These are phyloP conservation scores for Cliona cf. orientalis DNA, from an alignment of 37 sponge, comb jelly and placozoan genomes.

Conservation along the genomic window DNA sequence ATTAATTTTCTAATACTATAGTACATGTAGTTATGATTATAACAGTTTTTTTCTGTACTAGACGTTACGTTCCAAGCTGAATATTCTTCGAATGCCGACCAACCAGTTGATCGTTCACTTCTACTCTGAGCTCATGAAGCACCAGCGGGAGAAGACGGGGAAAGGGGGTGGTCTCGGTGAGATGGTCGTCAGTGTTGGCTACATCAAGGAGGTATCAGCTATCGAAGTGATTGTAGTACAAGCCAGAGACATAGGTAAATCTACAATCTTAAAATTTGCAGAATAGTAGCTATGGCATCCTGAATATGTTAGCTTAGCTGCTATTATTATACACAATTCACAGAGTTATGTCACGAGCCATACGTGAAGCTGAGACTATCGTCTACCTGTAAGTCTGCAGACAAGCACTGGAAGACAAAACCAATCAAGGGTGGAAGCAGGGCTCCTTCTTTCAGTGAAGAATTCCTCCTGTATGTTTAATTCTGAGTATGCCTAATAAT, in stretches of 20 bases:
- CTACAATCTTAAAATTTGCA: too few species aligned
- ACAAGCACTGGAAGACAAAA: neutral
- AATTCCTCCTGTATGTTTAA: conserved; percentile 55
- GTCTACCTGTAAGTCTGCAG: conserved; percentile 20
- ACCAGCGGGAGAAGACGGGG: neutral
- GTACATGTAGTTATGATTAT: too few species aligned
- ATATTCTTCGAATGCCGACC: conserved; percentile 21
- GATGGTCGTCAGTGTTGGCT: conserved; percentile 29
- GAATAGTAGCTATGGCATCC: conserved; percentile 31
- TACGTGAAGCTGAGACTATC: conserved; percentile 34
- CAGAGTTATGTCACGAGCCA: conserved; percentile 60
- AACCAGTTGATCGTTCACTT: conserved; percentile 26
- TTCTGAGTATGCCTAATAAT: neutral
- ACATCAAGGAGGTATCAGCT: conserved; percentile 12
- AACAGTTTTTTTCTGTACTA: too few species aligned
- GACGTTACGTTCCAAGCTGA: conserved; percentile 10
- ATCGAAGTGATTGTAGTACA: conserved; percentile 27
- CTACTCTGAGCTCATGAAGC: conserved; percentile 29
- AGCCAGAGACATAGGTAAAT: conserved; percentile 7
- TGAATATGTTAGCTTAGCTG: conserved; percentile 17
- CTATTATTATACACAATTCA: neutral
- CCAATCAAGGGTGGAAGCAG: conserved; percentile 42
- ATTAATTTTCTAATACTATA: neutral
- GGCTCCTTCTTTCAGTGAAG: conserved; percentile 54
- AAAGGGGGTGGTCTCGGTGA: conserved; percentile 11